Conservation (phyloP, 2,113 vertebrate genomes). For the Cavia aperea region DNA sequence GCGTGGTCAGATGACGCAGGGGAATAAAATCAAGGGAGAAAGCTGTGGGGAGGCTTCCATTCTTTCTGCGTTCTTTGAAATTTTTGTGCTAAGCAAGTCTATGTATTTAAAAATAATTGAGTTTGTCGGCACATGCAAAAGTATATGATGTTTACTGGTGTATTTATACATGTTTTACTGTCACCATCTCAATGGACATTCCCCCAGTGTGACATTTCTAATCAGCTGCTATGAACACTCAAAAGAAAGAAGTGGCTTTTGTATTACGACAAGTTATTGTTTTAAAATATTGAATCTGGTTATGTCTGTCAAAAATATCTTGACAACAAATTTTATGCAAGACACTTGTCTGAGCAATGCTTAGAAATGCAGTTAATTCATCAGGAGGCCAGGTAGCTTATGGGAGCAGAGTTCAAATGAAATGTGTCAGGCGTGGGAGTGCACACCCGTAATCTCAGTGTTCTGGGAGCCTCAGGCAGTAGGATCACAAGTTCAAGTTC, state of each 20-base stretch:
- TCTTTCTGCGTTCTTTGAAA: background rate
- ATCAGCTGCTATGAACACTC: background rate
- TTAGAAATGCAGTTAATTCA: background rate
- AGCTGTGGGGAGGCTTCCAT: background rate
- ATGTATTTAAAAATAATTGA: background rate
- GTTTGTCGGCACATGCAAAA: background rate
- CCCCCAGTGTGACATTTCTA: background rate
- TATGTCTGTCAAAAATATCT: background rate
- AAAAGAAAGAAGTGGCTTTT: background rate
- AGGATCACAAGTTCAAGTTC: background rate
- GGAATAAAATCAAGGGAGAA: background rate
- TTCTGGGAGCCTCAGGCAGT: background rate
- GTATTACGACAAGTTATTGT: background rate
- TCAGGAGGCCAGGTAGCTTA: background rate
- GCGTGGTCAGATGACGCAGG: background rate
- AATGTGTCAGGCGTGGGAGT: background rate
- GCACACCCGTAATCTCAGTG: background rate
- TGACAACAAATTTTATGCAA: background rate
- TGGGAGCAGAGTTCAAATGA: background rate
- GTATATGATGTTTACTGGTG: background rate
- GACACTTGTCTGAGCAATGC: background rate
- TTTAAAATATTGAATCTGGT: slow-evolving; percentile 23
- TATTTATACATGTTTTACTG: background rate
- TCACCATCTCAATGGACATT: background rate
- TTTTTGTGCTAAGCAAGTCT: background rate